A percentile compares a stretch with the other conserved stretches of the same genome.
Evolutionary conservation across 2,113 vertebrate species (phyloP).

Genomic region (Alligator mississippiensis): DNA sequence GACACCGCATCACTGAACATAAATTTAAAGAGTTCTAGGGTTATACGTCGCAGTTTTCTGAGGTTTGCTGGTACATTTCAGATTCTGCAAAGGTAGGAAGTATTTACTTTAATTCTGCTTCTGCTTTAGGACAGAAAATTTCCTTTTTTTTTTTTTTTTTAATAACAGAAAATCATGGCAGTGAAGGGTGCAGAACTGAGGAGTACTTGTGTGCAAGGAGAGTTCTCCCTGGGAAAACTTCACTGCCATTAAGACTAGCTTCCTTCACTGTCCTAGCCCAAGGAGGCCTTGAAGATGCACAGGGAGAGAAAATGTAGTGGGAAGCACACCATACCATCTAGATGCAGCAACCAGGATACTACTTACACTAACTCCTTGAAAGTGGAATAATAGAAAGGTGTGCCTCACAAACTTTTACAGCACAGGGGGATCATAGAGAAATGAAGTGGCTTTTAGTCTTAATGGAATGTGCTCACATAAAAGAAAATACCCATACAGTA

Average conservation of each 20-base stretch:
- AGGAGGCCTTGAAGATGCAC: background rate
- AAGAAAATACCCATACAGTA: background rate
- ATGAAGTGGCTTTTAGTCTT: background rate
- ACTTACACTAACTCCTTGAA: background rate
- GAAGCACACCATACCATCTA: accelerated
- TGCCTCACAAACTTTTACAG: background rate
- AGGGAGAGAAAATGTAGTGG: background rate
- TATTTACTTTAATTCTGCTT: background rate
- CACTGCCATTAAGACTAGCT: background rate
- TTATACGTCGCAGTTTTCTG: background rate
- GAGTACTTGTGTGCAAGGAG: background rate
- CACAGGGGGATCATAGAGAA: background rate
- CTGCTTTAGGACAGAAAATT: background rate
- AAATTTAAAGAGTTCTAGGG: background rate
- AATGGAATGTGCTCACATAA: background rate
- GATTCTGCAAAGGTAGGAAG: background rate
- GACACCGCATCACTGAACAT: background rate
- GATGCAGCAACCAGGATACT: too few species aligned
- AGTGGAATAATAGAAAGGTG: background rate
- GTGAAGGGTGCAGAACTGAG: background rate
- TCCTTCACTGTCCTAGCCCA: too few species aligned
- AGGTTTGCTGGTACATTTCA: background rate
- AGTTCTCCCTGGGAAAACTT: background rate
- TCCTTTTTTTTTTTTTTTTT: accelerated
- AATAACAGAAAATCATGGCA: background rate